phyloP scores from a whole-genome alignment of 92 coral and sea anemone species.

The Zoanthus sociatus region DNA sequence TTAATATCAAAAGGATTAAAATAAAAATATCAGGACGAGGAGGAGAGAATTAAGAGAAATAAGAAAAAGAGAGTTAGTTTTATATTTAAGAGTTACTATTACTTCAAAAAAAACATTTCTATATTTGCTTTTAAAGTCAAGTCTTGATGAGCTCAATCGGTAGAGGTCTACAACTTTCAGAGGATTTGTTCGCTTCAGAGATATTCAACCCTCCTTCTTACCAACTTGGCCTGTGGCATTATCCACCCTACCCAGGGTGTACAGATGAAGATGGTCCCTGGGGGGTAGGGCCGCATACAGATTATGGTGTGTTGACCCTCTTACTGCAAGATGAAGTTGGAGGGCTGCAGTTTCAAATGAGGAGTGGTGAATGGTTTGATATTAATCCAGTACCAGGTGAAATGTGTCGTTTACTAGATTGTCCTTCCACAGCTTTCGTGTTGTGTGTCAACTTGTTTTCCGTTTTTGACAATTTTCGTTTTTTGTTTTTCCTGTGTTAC shows the following conservation, averaged over 20 bases:
- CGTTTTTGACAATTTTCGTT: no score
- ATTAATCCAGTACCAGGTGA: slow-evolving; percentile 76
- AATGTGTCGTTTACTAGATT: no score
- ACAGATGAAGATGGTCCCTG: slow-evolving; percentile 60
- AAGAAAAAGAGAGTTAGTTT: no score
- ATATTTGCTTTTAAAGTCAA: background rate
- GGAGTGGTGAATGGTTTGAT: slow-evolving; percentile 74
- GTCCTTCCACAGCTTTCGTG: no score
- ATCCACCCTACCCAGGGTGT: slow-evolving; percentile 72
- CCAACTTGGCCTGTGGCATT: slow-evolving; percentile 81
- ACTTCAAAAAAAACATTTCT: background rate
- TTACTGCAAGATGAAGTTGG: slow-evolving; percentile 87
- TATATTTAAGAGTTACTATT: background rate
- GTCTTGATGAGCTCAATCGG: slow-evolving; percentile 58
- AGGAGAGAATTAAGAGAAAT: no score
- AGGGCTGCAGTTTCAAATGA: slow-evolving; percentile 78
- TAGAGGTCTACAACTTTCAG: slow-evolving; percentile 41
- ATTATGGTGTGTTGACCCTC: slow-evolving; percentile 81
- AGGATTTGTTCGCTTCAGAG: slow-evolving; percentile 45
- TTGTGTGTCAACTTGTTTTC: no score
- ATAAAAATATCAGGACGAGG: no score
- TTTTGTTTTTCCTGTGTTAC: no score
- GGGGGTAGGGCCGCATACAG: slow-evolving; percentile 92
- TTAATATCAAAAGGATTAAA: no score
- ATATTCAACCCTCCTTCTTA: slow-evolving; percentile 69